Percentiles rank a stretch among this genome's conserved stretches.
Evolutionary conservation across 2,797 vertebrate species (phyloP).

Genomic region (Ispidina picta): DNA sequence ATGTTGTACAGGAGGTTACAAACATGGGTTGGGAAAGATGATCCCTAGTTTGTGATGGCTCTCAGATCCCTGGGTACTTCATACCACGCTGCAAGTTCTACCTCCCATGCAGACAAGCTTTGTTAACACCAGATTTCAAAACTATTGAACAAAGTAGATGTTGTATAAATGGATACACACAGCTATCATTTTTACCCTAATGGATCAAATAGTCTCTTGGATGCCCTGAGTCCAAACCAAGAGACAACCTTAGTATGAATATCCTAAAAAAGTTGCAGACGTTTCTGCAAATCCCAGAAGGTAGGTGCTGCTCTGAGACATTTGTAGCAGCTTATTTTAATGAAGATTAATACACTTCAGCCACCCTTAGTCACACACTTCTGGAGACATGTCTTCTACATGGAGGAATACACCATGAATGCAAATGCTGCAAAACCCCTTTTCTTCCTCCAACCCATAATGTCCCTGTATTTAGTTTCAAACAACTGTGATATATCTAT

Average conservation of each 20-base stretch:
- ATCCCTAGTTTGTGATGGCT: background rate
- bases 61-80: background rate
- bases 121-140: background rate
- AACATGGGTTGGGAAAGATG: background rate
- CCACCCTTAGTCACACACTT: background rate
- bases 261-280: background rate
- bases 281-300: rapidly evolving
- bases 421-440: background rate
- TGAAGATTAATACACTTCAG: background rate
- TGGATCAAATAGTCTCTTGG: background rate
- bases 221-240: background rate
- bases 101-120: background rate
- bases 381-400: background rate
- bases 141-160: background rate
- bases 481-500: background rate
- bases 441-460: background rate
- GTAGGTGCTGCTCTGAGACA: background rate
- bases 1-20: background rate
- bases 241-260: background rate
- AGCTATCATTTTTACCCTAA: background rate
- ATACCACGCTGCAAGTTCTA: rapidly evolving
- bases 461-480: background rate
- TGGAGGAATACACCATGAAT: background rate
- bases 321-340: background rate
- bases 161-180: background rate